A percentile compares a stretch with the other conserved stretches of the same genome.
Evolutionary conservation across 2,113 vertebrate genomes (phyloP).

Genomic region (Corythornis vintsioides): DNA sequence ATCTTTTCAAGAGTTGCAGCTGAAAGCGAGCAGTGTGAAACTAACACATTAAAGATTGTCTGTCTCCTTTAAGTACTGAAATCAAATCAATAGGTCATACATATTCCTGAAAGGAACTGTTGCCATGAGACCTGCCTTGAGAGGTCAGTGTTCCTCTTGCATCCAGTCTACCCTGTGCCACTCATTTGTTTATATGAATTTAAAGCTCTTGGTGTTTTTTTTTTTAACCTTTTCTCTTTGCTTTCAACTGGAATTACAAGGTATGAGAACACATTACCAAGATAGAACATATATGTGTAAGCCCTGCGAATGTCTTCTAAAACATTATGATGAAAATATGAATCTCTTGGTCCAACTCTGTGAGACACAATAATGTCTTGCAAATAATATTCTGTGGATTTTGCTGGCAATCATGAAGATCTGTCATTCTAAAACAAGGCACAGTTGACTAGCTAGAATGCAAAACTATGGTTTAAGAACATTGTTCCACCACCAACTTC

Average conservation of each 20-base stretch:
- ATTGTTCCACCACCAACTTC: neutral
- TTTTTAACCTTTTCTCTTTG: neutral
- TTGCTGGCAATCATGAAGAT: neutral
- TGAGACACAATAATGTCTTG: neutral
- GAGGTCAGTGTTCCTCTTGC: neutral
- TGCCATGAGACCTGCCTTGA: fast-evolving
- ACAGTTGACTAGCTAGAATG: neutral
- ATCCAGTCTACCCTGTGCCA: fast-evolving
- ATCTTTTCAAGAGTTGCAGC: neutral
- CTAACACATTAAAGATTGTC: neutral
- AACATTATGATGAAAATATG: neutral
- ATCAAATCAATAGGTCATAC: neutral
- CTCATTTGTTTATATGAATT: neutral
- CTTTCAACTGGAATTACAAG: neutral
- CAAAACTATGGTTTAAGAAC: neutral
- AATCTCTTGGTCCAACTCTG: neutral
- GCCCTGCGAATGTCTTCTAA: neutral
- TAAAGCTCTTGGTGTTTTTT: fast-evolving
- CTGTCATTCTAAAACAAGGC: neutral
- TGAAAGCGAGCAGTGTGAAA: neutral
- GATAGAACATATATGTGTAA: neutral
- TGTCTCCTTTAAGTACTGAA: neutral
- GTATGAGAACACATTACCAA: neutral
- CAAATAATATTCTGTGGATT: neutral
- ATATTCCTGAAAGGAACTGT: neutral